phyloP scores from a whole-genome alignment of 2,797 vertebrate species.

The Tiaroga cobitis region DNA sequence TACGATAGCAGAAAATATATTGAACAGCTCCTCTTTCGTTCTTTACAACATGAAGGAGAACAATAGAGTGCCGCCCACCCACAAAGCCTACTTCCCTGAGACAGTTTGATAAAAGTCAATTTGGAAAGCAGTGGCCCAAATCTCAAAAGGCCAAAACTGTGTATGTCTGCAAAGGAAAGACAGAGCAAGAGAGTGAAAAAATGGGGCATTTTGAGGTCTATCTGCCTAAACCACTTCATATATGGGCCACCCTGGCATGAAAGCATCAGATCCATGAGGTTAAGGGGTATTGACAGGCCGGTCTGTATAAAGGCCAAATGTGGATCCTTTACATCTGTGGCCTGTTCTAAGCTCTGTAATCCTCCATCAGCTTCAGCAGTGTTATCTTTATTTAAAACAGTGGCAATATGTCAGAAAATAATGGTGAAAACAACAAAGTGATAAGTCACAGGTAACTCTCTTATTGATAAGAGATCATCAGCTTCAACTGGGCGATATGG shows the following conservation, averaged over 20 bases:
- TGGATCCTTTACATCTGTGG: conserved; percentile 9
- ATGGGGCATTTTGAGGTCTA: conserved; percentile 36
- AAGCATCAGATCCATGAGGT: conserved; percentile 29
- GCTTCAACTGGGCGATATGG: conserved; percentile 32
- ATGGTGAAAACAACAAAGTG: conserved; percentile 28
- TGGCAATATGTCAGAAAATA: conserved; percentile 21
- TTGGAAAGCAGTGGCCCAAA: conserved; percentile 41
- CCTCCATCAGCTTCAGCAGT: conserved; percentile 20
- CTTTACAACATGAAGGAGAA: conserved; percentile 46
- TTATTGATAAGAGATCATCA: conserved; percentile 53
- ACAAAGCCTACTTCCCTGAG: conserved; percentile 32
- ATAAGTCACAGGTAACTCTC: conserved; percentile 50
- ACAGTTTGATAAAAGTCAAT: conserved; percentile 48
- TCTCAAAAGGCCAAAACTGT: conserved; percentile 39
- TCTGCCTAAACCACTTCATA: conserved; percentile 45
- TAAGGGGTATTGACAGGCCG: conserved; percentile 53
- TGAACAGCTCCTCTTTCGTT: conserved; percentile 30
- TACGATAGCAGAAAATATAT: conserved; percentile 18
- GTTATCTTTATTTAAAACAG: conserved; percentile 40
- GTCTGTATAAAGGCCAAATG: conserved; percentile 12
- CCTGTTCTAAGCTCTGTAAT: conserved; percentile 44
- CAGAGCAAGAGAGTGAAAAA: conserved; percentile 4
- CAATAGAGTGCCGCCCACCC: conserved; percentile 43
- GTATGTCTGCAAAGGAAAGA: conserved; percentile 9
- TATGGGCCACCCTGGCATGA: conserved; percentile 34